phyloP scores from a whole-genome alignment of 30 jellyfish, hydroid and myxozoan genomes.

The Euphysa ruthae region DNA sequence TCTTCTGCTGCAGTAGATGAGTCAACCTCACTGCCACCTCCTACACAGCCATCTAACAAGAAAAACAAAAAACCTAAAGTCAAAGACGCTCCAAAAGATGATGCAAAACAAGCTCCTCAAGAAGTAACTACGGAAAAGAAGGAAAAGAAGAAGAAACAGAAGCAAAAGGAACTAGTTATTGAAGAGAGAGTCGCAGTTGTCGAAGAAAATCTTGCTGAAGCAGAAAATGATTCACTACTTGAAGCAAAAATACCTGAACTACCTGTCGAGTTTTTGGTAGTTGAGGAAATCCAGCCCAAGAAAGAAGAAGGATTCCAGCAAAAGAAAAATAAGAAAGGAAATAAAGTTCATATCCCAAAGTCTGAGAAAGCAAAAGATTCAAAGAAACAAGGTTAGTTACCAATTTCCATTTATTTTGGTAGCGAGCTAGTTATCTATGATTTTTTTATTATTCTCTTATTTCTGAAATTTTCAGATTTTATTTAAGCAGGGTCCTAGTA shows the following conservation, averaged over 20 bases:
- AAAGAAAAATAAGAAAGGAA: slow-evolving; percentile 11
- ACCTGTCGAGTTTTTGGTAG: no score
- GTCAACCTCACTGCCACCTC: neutral
- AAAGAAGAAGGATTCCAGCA: neutral
- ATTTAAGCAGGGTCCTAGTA: no score
- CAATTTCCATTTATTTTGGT: no score
- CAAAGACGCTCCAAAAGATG: neutral
- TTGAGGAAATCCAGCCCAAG: no score
- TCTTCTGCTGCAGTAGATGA: neutral
- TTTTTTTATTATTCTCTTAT: no score
- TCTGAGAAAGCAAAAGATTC: no score
- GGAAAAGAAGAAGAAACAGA: slow-evolving; percentile 10
- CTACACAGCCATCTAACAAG: slow-evolving; percentile 1
- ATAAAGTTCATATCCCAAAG: no score
- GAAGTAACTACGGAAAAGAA: slow-evolving; percentile 32
- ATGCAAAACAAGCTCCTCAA: slow-evolving; percentile 5
- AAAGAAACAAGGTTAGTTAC: no score
- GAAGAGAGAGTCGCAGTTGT: slow-evolving; percentile 36
- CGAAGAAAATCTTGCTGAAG: neutral
- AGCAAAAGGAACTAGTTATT: slow-evolving; percentile 20
- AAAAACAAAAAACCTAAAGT: neutral
- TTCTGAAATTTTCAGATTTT: no score
- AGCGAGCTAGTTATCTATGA: no score
- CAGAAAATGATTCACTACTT: neutral
- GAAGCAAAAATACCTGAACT: slow-evolving; percentile 1